Base-by-base conservation (phyloP, 1,140 invertebrate genomes). In the Neomicropteryx cornuta region DNA sequence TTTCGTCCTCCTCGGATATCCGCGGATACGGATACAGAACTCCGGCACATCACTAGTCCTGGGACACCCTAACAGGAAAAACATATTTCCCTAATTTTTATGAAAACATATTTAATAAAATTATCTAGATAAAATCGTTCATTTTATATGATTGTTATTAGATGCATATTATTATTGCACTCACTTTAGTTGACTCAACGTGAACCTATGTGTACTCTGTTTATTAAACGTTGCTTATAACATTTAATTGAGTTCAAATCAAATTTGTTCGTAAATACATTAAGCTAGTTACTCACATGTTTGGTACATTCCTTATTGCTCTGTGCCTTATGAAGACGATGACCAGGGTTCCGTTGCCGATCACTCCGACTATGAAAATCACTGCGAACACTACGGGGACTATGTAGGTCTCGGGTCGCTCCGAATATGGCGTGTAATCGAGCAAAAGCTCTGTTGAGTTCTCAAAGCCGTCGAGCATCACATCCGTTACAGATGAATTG, bases 261-360 rank as follows among this genome's bases (percentile, higher is more conserved):
- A 11, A 11, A 16, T 11, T 8, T 18, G 2, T 2, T n/a, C 6
- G 17, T 33, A 8, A 11, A 2, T 16, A 11, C 16, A 8, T 10
- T 34, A 2, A 3, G n/a, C n/a, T 5, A 39, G 13, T 16, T 29
- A 68, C 81, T 68, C 77, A 83, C 48, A 81, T 87, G 56, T 91
- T 92, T 11, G 87, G 86, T 8, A 87, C 75, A 52, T 83, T 90
- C 44, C 83, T 66, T 75, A 87, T 81, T 35, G 70, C 75, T 33
- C 76, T 64, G 50, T 87, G 75, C 11, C 74, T 59, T 31, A 79
- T 49, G 44, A 87, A 77, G 23, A 84, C 84, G 5, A 79, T 65
- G 17, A 90, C 81, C 16, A 91, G 61, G 1, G 81, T 80, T 13
- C 85, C 83, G 52, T 92, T 92, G 42, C 88, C 88, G 3, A 86